A percentile compares a stretch with the other conserved stretches of the same genome.
Evolutionary conservation across 2,888 invertebrate species (phyloP).

Genomic region (Ernsta delagoae): DNA sequence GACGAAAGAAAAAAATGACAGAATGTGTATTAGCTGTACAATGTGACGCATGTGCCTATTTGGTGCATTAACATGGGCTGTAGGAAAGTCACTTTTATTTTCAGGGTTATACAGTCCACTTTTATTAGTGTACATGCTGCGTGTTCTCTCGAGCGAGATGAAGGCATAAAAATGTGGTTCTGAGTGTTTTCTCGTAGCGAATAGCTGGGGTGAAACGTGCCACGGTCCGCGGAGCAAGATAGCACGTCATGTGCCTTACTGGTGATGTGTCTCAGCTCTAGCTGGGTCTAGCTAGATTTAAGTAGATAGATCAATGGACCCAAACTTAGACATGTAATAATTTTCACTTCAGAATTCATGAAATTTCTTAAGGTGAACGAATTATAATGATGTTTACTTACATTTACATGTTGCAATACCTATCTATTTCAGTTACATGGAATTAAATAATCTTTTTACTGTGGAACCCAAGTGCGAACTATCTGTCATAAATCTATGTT

Average conservation of each 20-base stretch:
- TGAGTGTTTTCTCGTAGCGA: slow-evolving; percentile 71
- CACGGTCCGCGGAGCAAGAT: slow-evolving; percentile 67
- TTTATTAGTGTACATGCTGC: slow-evolving; percentile 46
- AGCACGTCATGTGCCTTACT: slow-evolving; percentile 45
- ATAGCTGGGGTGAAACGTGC: slow-evolving; percentile 82
- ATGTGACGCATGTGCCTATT: slow-evolving; percentile 36
- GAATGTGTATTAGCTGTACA: slow-evolving; percentile 37
- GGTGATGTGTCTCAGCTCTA: slow-evolving; percentile 6
- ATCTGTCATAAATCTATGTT: too few species aligned
- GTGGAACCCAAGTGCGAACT: too few species aligned
- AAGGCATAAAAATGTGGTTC: slow-evolving; percentile 74
- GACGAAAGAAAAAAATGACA: slow-evolving; percentile 18
- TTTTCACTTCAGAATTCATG: too few species aligned
- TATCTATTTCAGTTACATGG: too few species aligned
- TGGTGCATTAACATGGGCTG: slow-evolving; percentile 14
- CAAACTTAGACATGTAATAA: not conserved
- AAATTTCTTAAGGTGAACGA: too few species aligned
- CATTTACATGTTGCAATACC: too few species aligned
- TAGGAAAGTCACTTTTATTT: slow-evolving; percentile 72
- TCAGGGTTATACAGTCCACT: slow-evolving; percentile 56
- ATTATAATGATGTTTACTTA: too few species aligned
- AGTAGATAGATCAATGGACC: not conserved
- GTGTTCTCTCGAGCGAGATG: slow-evolving; percentile 71
- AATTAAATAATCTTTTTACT: too few species aligned
- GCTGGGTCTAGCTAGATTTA: too few species aligned